A percentile compares a stretch with the other conserved stretches of the same genome.
These are phyloP conservation scores for Dasyurus viverrinus DNA, from an alignment of 2,113 vertebrate species.

Conservation along the genomic window DNA sequence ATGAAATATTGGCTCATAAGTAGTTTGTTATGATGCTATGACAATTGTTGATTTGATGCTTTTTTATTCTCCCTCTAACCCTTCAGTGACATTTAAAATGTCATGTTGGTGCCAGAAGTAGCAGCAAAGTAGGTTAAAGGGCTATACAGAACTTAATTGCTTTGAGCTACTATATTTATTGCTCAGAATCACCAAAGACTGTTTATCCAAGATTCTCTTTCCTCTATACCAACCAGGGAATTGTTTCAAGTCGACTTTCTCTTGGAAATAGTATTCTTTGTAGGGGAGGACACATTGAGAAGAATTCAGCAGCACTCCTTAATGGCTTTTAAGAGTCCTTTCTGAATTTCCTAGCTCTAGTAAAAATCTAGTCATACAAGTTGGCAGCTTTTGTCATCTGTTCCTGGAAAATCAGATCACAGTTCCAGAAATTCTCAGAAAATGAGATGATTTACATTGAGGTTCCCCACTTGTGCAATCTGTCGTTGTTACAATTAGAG, in stretches of 20 bases:
- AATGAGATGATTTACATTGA: constrained; percentile 89
- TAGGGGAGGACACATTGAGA: constrained; percentile 45
- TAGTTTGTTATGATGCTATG: not conserved
- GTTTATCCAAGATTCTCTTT: constrained; percentile 28
- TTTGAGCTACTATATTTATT: not conserved
- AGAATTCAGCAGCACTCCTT: constrained; percentile 58
- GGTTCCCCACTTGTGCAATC: constrained; percentile 86
- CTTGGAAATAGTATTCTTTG: constrained; percentile 56
- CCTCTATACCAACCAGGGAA: constrained; percentile 52
- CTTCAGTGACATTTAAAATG: not conserved
- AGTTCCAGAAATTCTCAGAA: constrained; percentile 96
- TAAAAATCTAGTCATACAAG: constrained; percentile 85
- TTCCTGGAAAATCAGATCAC: constrained; percentile 94
- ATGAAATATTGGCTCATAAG: not conserved
- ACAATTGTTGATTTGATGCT: not conserved
- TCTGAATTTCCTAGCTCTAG: constrained; percentile 83
- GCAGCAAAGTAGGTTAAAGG: not conserved
- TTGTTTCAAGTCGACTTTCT: constrained; percentile 32
- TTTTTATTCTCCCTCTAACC: not conserved
- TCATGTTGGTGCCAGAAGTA: not conserved
- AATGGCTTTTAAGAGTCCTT: constrained; percentile 71
- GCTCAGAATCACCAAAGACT: not conserved
- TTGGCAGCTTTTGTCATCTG: constrained; percentile 86
- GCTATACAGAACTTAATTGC: not conserved
- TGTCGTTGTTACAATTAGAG: constrained; percentile 80